A percentile compares a stretch with the other conserved stretches of the same genome.
Evolutionary conservation across 2,797 vertebrate species (phyloP).

Genomic region (Hephaestus fuliginosus): DNA sequence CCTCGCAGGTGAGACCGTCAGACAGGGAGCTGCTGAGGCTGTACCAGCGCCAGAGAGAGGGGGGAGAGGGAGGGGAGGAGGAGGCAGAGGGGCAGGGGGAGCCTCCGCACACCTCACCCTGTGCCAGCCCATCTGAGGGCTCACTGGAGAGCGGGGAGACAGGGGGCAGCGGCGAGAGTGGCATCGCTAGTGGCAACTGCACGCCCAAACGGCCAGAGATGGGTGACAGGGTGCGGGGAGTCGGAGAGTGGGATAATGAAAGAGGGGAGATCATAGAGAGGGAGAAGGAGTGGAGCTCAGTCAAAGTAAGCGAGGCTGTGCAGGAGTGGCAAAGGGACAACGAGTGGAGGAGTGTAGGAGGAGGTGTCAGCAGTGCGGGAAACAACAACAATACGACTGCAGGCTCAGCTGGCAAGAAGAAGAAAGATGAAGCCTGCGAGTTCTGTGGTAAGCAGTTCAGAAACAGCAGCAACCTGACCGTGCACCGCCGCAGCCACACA

Average conservation of each 20-base stretch:
- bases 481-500: conserved; percentile 88
- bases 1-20: conserved; percentile 69
- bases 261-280: conserved; percentile 64
- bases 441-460: conserved; percentile 86
- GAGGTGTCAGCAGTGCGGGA: conserved; percentile 21
- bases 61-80: conserved; percentile 65
- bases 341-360: conserved; percentile 64
- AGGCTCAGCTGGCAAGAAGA: conserved; percentile 71
- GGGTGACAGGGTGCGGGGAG: conserved; percentile 65
- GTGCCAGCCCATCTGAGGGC: conserved; percentile 87
- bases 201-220: conserved; percentile 84
- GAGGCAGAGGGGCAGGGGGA: conserved; percentile 81
- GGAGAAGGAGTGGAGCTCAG: conserved; percentile 73
- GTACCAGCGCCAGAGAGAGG: conserved; percentile 74
- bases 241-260: conserved; percentile 74
- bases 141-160: conserved; percentile 88
- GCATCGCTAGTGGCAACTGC: conserved; percentile 89
- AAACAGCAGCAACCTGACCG: conserved; percentile 88
- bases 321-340: conserved; percentile 84
- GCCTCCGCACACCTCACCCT: conserved; percentile 83
- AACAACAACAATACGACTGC: neutral
- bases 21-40: conserved; percentile 77
- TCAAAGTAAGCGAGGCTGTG: conserved; percentile 70
- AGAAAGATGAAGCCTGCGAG: conserved; percentile 87
- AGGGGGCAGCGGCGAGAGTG: conserved; percentile 87